Base-by-base conservation (phyloP, 2,888 invertebrate genomes). In the Dendrolimus pini region DNA sequence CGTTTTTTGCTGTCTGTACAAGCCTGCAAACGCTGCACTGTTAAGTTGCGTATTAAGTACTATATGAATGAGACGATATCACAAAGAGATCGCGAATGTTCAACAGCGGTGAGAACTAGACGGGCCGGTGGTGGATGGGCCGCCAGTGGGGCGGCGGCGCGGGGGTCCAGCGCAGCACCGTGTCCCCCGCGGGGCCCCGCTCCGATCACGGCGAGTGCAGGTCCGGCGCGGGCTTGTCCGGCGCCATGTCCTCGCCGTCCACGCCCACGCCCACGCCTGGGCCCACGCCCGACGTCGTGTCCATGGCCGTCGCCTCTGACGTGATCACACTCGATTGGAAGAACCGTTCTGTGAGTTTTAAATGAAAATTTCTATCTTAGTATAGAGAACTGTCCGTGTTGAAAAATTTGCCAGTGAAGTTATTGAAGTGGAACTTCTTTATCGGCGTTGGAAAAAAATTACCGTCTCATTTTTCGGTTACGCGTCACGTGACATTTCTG, bases 241-340 rank as follows among this genome's bases (percentile, higher is more conserved):
- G 88, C 52, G 89, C 85, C 68, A 89, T 79, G 64, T 88, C 88
- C 61, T 89, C 89, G 0, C 76, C 65, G 55, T 30, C 30, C 3
- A 80, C 78, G 59, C 84, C 87, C 1, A 80, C 85, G 52, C 71
- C 80, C 57, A 74, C 78, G 6, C 75, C 64, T 60, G 77, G 77
- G 1, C 77, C 80, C 58, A 82, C 83, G 12, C 69, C 74, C 7
- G 83, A 73, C 2, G 81, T 77, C 58, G 88, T 91, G 78, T 91
- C 91, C 90, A 91, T 92, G 54, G 93, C 92, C 14, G 92, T 84
- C 58, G 91, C 85, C 63, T 93, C 93, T 1, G 91, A 86, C 53
- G 92, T 92, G 58, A 92, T 90, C 71, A 92, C 92, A 71, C 89
- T 91, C 54, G 93, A 92, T 85, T 93, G 93, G 82, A 93, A 93